phyloP scores from a whole-genome alignment of 2,797 vertebrate genomes.

The Paedocypris micromegethes region DNA sequence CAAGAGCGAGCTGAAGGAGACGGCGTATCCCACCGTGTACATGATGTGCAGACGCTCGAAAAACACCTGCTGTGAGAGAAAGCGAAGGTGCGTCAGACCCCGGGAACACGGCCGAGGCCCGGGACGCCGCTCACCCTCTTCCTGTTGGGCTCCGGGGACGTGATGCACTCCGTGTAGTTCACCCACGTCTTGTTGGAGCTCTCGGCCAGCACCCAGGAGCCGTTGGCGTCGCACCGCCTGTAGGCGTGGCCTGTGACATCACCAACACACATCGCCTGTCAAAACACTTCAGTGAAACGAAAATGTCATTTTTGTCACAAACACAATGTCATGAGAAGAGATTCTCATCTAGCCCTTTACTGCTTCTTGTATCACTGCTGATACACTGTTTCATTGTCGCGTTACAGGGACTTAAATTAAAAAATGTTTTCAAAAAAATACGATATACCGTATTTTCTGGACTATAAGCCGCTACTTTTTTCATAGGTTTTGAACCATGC shows the following conservation, averaged over 20 bases:
- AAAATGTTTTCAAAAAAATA: too few species aligned
- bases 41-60: conserved; percentile 81
- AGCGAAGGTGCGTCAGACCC: background rate
- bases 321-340: too few species aligned
- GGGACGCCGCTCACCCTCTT: conserved; percentile 65
- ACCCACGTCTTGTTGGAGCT: conserved; percentile 79
- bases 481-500: too few species aligned
- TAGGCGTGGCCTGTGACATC: conserved; percentile 68
- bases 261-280: background rate
- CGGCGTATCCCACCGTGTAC: conserved; percentile 82
- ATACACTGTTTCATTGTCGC: too few species aligned
- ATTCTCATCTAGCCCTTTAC: too few species aligned
- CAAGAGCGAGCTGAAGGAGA: conserved; percentile 80
- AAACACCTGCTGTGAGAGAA: conserved; percentile 69
- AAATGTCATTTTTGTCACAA: too few species aligned
- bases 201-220: conserved; percentile 77
- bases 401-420: too few species aligned
- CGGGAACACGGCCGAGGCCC: too few species aligned
- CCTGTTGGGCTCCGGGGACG: conserved; percentile 67
- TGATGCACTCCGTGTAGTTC: conserved; percentile 84
- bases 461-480: too few species aligned
- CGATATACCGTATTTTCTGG: too few species aligned
- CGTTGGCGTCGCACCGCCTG: conserved; percentile 76
- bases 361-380: too few species aligned
- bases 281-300: background rate